Conservation (phyloP, 2,797 vertebrate species). For the Myiotriccus ornatus region DNA sequence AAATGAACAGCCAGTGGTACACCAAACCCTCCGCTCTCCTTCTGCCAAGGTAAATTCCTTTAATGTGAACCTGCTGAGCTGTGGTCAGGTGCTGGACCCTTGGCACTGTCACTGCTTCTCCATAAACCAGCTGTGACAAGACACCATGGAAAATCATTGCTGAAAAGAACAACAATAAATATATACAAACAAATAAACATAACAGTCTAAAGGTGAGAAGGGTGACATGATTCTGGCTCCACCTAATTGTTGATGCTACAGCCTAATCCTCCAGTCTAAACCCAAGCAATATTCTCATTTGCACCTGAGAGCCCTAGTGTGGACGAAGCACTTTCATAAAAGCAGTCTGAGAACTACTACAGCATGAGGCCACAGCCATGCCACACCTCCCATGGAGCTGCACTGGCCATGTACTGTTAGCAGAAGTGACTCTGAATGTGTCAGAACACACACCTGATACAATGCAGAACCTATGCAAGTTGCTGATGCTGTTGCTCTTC, state of each 20-base stretch:
- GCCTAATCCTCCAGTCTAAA: not conserved
- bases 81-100: not conserved
- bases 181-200: not conserved
- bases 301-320: not conserved
- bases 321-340: not conserved
- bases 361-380: not conserved
- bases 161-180: not conserved
- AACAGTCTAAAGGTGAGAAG: not conserved
- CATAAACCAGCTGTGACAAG: not conserved
- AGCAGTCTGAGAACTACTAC: not conserved
- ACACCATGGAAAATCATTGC: not conserved
- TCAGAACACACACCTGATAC: not conserved
- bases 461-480: not conserved
- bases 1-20: not conserved
- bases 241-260: not conserved
- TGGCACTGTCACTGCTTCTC: not conserved
- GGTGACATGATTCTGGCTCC: accelerated
- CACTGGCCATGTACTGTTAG: accelerated
- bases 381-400: not conserved
- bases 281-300: not conserved
- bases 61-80: not conserved
- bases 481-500: not conserved
- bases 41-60: not conserved
- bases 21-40: not conserved
- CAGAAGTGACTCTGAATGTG: not conserved